Percentiles rank a stretch among this genome's conserved stretches.
Conservation (phyloP, 2,797 vertebrate genomes). For the Enteromius radiatus region DNA sequence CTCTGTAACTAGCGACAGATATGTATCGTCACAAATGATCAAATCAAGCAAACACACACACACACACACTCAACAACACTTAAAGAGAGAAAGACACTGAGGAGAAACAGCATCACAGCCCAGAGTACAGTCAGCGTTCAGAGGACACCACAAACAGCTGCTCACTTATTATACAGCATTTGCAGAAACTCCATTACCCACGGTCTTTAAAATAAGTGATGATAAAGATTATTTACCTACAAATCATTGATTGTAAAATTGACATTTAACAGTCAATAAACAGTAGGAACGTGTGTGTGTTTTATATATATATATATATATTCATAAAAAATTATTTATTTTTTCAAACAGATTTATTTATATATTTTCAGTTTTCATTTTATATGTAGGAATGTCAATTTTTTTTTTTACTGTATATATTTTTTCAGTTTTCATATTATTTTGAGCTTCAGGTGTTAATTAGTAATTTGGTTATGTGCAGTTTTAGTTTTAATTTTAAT, state of each 20-base stretch:
- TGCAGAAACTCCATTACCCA: neutral
- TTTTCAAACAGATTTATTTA: neutral
- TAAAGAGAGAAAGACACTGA: neutral
- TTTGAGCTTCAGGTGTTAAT: neutral
- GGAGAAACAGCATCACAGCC: neutral
- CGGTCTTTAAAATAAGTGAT: no score
- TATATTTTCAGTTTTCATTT: no score
- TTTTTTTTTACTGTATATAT: no score
- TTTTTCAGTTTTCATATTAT: neutral
- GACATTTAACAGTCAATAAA: neutral
- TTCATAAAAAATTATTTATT: no score
- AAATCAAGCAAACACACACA: neutral
- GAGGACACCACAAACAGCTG: neutral
- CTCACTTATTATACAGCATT: neutral
- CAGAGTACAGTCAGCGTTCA: conserved; percentile 37
- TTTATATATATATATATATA: neutral
- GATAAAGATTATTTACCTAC: no score
- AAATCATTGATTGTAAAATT: neutral
- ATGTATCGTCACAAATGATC: neutral
- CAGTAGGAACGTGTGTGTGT: neutral
- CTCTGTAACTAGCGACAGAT: neutral
- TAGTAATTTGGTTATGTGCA: neutral
- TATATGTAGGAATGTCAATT: no score
- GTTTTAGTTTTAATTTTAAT: neutral
- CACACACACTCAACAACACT: neutral